Evolutionary conservation across 2,113 vertebrate genomes (phyloP).

Genomic region (Hymenochirus boettgeri): DNA sequence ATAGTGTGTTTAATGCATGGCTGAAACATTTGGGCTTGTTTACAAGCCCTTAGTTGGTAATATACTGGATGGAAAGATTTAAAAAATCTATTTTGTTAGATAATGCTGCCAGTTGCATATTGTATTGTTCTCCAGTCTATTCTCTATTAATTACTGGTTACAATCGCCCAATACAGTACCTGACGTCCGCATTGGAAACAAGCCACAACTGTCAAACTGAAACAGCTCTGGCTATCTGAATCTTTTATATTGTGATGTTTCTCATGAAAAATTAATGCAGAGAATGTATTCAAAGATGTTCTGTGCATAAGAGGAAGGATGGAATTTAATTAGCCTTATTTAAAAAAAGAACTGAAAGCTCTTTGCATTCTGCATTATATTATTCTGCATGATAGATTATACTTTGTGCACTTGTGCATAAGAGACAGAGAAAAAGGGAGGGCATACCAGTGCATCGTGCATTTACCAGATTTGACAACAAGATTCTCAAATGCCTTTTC

Average conservation of each 20-base stretch:
- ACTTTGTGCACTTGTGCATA: conserved; percentile 49
- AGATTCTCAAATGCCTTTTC: too few relatives aligned
- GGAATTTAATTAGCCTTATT: conserved; percentile 68
- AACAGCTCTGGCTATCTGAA: conserved; percentile 54
- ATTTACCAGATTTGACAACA: too few relatives aligned
- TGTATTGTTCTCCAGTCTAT: conserved; percentile 58
- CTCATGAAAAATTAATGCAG: conserved; percentile 70
- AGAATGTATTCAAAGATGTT: conserved; percentile 54
- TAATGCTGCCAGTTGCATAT: conserved; percentile 59
- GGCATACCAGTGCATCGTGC: too few relatives aligned
- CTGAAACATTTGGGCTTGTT: too few relatives aligned
- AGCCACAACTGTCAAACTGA: conserved; percentile 61
- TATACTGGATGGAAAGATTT: conserved; percentile 2
- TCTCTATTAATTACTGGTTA: conserved; percentile 56
- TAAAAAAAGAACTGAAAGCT: conserved; percentile 56
- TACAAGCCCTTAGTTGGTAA: not conserved
- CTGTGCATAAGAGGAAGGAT: conserved; percentile 47
- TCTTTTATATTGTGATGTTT: conserved; percentile 60
- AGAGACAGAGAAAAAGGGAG: conserved; percentile 16
- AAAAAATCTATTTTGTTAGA: conserved; percentile 40
- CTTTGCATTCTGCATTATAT: conserved; percentile 48
- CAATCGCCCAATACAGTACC: conserved; percentile 81
- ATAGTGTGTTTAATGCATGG: too few relatives aligned
- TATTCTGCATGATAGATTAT: conserved; percentile 56
- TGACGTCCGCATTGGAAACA: conserved; percentile 74